Evolutionary conservation across 2,888 invertebrate genomes (phyloP).

Genomic region (Tetropium fuscum): DNA sequence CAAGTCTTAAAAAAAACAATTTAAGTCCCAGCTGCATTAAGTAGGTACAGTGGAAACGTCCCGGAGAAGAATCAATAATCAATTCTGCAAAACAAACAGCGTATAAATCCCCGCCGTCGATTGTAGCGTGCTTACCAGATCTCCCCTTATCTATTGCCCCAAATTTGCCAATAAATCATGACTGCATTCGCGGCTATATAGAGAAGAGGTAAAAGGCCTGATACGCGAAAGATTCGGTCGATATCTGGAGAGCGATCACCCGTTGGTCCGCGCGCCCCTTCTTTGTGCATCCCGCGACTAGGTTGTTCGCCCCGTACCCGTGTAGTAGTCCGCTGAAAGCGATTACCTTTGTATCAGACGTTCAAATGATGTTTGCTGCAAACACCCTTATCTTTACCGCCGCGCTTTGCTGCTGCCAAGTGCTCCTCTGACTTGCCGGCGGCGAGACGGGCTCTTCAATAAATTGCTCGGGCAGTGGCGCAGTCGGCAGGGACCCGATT

Average conservation of each 20-base stretch:
- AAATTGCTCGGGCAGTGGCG: conserved; percentile 30
- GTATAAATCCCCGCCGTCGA: conserved; percentile 44
- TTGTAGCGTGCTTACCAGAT: conserved; percentile 34
- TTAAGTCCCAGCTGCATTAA: too few species aligned
- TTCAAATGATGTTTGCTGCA: conserved; percentile 50
- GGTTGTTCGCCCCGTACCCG: conserved; percentile 45
- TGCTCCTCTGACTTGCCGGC: conserved; percentile 19
- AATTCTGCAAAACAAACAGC: conserved; percentile 47
- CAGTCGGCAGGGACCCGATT: too few species aligned
- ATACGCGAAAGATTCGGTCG: too few species aligned
- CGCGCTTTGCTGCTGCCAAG: conserved; percentile 32
- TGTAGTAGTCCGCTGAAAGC: conserved; percentile 47
- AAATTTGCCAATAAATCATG: conserved; percentile 53
- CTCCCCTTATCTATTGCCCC: conserved; percentile 45
- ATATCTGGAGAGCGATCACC: conserved; percentile 36
- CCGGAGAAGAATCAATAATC: conserved; percentile 35
- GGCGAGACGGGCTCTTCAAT: conserved; percentile 30
- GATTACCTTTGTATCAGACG: conserved; percentile 53
- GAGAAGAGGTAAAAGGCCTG: conserved; percentile 21
- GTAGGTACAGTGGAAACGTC: too few species aligned
- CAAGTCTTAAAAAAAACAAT: too few species aligned
- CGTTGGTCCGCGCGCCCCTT: conserved; percentile 32
- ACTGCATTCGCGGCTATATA: conserved; percentile 30
- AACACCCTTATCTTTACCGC: conserved; percentile 49
- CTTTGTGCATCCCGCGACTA: conserved; percentile 35